Base-by-base conservation (phyloP, 2,888 invertebrate species). In the Torymus tubicola region DNA sequence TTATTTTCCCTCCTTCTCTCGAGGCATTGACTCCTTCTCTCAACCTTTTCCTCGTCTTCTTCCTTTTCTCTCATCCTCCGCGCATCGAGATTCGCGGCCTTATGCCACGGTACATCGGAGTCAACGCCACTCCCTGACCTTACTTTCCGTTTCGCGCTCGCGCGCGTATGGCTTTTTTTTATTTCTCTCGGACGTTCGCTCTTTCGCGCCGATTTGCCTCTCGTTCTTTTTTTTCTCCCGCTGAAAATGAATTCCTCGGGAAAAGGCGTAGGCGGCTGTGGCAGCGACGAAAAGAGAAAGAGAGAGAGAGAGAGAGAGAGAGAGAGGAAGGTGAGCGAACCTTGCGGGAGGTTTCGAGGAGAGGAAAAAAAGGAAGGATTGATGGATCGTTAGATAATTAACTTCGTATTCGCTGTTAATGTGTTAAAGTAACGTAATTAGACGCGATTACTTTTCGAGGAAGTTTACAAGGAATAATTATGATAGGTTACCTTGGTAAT, bases 51-150 rank as follows among this genome's bases (percentile, higher is more conserved):
- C 18, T 42, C 18, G n/a, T 64, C 53, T 4, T 14, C 42, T 10
- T n/a, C 58, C 16, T 13, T 16, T 67, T 65, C 42, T 61, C 63
- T 18, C 14, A 58, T 53, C 55, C 13, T n/a, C 18, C 57, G 65
- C 13, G 31, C 52, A 65, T 64, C 73, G 52, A 75, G 69, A 64
- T 57, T 69, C 31, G 68, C 42, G 31, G 58, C 21, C 72, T 80
- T 52, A 31, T 31, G n/a, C 50, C 18, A 55, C 63, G 12, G 63
- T 72, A 21, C 24, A 71, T 24, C 58, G 60, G 58, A 81, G 77
- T 78, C 74, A 74, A 80, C 80, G 75, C 75, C 77, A 77, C 72
- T 78, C 58, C 68, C 69, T 81, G 73, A 81, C 73, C 77, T 81
- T 81, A 78, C 69, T 78, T 81, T 77, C 81, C 73, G 64, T 78